These are phyloP conservation scores for Ommatoiulus sabulosus DNA, from an alignment of 2,888 invertebrate genomes.

Conservation along the genomic window DNA sequence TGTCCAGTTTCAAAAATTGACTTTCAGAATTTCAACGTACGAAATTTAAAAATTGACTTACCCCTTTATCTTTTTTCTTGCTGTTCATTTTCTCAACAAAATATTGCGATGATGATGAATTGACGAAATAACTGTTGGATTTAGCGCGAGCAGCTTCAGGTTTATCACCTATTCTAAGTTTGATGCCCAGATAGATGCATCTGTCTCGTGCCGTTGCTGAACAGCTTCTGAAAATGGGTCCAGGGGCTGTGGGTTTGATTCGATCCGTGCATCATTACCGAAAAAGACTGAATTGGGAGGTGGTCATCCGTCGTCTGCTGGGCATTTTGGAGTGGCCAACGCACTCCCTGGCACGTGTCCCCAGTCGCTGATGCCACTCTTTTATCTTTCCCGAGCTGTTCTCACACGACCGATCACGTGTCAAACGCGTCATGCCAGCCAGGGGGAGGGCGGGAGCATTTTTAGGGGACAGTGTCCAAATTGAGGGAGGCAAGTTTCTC, in stretches of 20 bases:
- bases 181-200: background rate
- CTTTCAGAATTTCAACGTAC: background rate
- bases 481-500: background rate
- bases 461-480: background rate
- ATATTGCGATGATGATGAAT: background rate
- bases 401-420: background rate
- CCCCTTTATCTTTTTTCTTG: conserved; percentile 48
- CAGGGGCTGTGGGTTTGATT: background rate
- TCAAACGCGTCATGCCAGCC: background rate
- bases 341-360: background rate
- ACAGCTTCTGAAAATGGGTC: background rate
- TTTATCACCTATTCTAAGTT: background rate
- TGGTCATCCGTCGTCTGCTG: conserved; percentile 19
- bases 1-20: background rate
- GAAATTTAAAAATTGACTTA: conserved; percentile 4
- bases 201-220: background rate
- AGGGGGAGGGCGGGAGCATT: background rate
- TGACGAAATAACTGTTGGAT: background rate
- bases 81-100: background rate
- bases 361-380: background rate
- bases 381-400: background rate
- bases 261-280: background rate
- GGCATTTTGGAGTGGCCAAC: background rate
- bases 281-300: background rate
- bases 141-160: background rate